Conservation (phyloP, 2,888 invertebrate species). For the Gandaritis pyraliata region DNA sequence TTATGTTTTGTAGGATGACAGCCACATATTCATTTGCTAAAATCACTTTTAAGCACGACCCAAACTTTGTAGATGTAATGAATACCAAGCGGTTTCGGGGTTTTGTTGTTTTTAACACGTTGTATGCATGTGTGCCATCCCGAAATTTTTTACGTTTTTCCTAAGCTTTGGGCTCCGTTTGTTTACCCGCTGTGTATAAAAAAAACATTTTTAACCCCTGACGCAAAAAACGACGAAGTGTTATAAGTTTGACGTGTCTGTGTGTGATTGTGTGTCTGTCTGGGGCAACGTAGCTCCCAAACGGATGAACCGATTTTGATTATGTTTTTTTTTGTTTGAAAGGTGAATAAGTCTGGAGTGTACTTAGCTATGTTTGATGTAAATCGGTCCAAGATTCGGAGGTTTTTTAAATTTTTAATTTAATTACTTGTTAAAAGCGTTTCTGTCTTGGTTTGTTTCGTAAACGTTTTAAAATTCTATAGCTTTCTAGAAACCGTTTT, state of each 20-base stretch:
- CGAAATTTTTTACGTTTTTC: conserved; percentile 14
- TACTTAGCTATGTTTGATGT: too few relatives aligned
- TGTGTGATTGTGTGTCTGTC: too few relatives aligned
- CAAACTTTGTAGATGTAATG: conserved; percentile 12
- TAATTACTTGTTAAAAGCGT: too few relatives aligned
- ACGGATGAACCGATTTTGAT: too few relatives aligned
- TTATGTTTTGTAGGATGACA: background rate
- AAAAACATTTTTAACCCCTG: conserved; percentile 6
- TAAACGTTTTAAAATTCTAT: background rate
- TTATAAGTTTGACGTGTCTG: too few relatives aligned
- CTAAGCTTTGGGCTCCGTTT: conserved; percentile 7
- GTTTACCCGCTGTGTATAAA: conserved; percentile 11
- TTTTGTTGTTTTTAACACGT: conserved; percentile 9
- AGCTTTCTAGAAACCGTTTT: background rate
- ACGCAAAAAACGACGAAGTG: too few relatives aligned
- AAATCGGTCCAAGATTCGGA: too few relatives aligned
- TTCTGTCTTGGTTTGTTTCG: background rate
- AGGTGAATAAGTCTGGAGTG: too few relatives aligned
- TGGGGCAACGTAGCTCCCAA: too few relatives aligned
- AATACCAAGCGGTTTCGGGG: conserved; percentile 7
- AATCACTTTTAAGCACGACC: background rate
- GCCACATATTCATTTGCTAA: conserved; percentile 2
- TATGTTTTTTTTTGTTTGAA: too few relatives aligned
- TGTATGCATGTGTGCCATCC: conserved; percentile 18
- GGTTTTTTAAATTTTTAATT: too few relatives aligned